phyloP scores from a whole-genome alignment of 1,140 invertebrate genomes.

The Saccostrea glomerata region DNA sequence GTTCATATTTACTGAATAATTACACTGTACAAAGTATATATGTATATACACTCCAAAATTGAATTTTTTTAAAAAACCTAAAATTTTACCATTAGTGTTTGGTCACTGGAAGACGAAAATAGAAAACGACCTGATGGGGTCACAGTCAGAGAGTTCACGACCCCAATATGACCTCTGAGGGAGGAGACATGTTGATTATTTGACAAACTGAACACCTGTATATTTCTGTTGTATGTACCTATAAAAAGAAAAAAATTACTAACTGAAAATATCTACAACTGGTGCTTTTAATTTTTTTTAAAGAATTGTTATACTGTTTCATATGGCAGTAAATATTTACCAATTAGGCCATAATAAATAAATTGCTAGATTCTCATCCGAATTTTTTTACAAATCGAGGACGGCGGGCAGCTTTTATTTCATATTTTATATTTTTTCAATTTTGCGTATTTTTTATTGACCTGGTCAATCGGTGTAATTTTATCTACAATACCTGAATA shows the following conservation, averaged over 20 bases:
- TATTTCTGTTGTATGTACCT: constrained; percentile 71
- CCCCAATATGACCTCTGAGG: constrained; percentile 69
- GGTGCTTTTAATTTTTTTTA: too few species aligned
- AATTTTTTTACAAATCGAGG: too few species aligned
- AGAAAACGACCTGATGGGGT: constrained; percentile 65
- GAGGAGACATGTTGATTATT: constrained; percentile 63
- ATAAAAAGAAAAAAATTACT: constrained; percentile 11
- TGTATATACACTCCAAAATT: not conserved
- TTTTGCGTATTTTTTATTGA: too few species aligned
- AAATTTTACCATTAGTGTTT: constrained; percentile 62
- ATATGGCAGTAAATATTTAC: too few species aligned
- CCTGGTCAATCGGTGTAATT: too few species aligned
- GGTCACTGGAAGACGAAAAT: constrained; percentile 66
- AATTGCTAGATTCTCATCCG: too few species aligned
- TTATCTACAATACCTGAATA: too few species aligned
- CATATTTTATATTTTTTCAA: too few species aligned
- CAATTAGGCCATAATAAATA: too few species aligned
- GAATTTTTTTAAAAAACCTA: not conserved
- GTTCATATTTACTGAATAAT: not conserved
- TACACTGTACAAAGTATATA: not conserved
- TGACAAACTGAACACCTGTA: constrained; percentile 62
- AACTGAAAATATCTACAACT: not conserved
- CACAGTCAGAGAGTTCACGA: constrained; percentile 54
- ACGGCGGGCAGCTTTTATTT: too few species aligned
- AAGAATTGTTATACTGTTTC: too few species aligned